Evolutionary conservation across 2,797 vertebrate species (phyloP), one percentile per base, ranked within the genome.

Genomic region (Megalops cyprinoides): DNA sequence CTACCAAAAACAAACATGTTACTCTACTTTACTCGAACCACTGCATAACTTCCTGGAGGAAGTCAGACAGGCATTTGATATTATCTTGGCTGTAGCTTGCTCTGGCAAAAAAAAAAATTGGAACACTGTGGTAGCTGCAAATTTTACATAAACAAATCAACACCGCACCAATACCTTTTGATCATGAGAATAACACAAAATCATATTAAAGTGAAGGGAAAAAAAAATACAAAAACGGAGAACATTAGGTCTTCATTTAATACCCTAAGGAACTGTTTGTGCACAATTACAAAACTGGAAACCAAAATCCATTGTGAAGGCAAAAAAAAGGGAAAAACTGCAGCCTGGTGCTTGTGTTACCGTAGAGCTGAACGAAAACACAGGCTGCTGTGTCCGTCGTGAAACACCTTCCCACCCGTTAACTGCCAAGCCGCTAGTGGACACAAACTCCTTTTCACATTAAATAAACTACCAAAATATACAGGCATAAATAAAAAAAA

Each of bases 391-490:
- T 77, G 82, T n/a, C n/a, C n/a, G n/a, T n/a, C n/a, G n/a, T n/a
- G n/a, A n/a, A n/a, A n/a, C n/a, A n/a, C n/a, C n/a, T n/a, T n/a
- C n/a, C n/a, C n/a, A n/a, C n/a, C n/a, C n/a, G n/a, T 79, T 82
- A 53, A 75, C 71, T 37, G 58, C 86, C 85, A 80, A 86, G 85
- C 86, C 83, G 84, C 85, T 75, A 91, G 80, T 78, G 86, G 86
- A 84, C 87, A 79, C 78, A 84, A 89, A 88, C 91, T 89, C 90
- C n/a, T n/a, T 89, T 91, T 91, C 89, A 90, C 91, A 91, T 95
- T 95, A 94, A 94, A 94, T 94, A 93, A 94, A 89, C 89, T 89
- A 93, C 89, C 91, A 94, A 92, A 92, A 94, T 93, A 92, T 90
- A 93, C 91, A 88, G 90, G 94, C 92, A 95, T 95, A 88, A 90